Evolutionary conservation across 2,888 invertebrate genomes (phyloP).

Genomic region (Parnassius mnemosyne): DNA sequence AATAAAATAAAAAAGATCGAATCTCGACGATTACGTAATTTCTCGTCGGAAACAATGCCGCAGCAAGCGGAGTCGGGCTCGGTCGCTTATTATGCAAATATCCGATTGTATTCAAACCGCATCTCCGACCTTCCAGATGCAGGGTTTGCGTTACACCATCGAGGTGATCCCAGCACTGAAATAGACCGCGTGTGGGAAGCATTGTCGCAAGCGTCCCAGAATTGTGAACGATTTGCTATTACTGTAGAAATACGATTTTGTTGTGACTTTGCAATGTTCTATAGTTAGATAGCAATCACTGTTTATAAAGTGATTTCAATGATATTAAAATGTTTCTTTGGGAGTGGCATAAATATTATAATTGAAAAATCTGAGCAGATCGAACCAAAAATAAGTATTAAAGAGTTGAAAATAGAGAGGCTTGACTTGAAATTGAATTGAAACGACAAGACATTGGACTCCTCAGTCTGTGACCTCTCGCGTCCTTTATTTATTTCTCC

Average conservation of each 20-base stretch:
- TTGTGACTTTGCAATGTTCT: too few relatives aligned
- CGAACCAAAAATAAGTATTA: too few relatives aligned
- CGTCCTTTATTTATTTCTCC: too few relatives aligned
- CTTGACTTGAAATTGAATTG: too few relatives aligned
- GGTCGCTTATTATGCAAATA: constrained; percentile 22
- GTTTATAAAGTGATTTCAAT: too few relatives aligned
- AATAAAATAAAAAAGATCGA: not conserved
- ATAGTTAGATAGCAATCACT: too few relatives aligned
- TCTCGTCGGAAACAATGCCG: constrained; percentile 15
- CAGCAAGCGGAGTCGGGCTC: not conserved
- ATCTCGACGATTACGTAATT: constrained; percentile 5
- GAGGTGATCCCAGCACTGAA: constrained; percentile 43
- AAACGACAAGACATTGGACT: too few relatives aligned
- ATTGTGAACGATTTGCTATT: not conserved
- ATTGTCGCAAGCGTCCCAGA: constrained; percentile 41
- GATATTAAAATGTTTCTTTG: too few relatives aligned
- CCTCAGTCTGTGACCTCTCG: too few relatives aligned
- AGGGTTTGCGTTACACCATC: constrained; percentile 19
- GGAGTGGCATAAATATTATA: too few relatives aligned
- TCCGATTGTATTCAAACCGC: constrained; percentile 27
- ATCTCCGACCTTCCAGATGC: constrained; percentile 26
- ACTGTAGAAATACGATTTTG: not conserved
- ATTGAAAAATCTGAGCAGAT: too few relatives aligned
- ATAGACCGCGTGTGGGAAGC: constrained; percentile 58
- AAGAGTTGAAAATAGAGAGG: too few relatives aligned